Evolutionary conservation across 1,140 invertebrate species (phyloP).

Genomic region (Periplaneta americana): DNA sequence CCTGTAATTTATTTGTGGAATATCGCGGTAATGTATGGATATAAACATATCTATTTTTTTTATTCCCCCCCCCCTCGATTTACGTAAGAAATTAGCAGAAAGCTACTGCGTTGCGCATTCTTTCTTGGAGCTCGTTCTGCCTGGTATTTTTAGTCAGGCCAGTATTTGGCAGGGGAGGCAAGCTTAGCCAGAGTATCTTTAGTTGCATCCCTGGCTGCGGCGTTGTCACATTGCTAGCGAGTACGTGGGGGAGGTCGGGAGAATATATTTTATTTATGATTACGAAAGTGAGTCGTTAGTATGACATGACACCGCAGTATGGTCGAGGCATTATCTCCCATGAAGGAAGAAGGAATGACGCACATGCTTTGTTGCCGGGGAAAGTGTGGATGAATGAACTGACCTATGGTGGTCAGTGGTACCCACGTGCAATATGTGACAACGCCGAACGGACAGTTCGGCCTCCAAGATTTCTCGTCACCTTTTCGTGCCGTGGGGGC

Average conservation of each 20-base stretch:
- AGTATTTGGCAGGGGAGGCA: slow-evolving; percentile 34
- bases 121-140: slow-evolving; percentile 4
- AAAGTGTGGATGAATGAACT: neutral
- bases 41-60: neutral
- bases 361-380: neutral
- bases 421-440: slow-evolving; percentile 8
- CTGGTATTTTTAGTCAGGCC: slow-evolving; percentile 36
- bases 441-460: slow-evolving; percentile 6
- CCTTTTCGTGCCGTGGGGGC: neutral
- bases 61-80: neutral
- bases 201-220: slow-evolving; percentile 31
- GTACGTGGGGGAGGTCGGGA: slow-evolving; percentile 11
- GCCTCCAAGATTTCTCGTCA: slow-evolving; percentile 2
- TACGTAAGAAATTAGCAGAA: slow-evolving; percentile 9
- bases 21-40: neutral
- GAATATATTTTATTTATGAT: neutral
- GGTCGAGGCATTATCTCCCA: neutral
- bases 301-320: neutral
- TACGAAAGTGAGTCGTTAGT: neutral
- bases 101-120: slow-evolving; percentile 17
- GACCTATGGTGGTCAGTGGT: neutral
- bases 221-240: slow-evolving; percentile 19
- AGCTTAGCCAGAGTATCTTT: slow-evolving; percentile 27
- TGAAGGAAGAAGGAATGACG: neutral
- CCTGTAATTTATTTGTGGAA: neutral